Evolutionary conservation across 2,797 vertebrate genomes (phyloP).

Genomic region (Mareca penelope): DNA sequence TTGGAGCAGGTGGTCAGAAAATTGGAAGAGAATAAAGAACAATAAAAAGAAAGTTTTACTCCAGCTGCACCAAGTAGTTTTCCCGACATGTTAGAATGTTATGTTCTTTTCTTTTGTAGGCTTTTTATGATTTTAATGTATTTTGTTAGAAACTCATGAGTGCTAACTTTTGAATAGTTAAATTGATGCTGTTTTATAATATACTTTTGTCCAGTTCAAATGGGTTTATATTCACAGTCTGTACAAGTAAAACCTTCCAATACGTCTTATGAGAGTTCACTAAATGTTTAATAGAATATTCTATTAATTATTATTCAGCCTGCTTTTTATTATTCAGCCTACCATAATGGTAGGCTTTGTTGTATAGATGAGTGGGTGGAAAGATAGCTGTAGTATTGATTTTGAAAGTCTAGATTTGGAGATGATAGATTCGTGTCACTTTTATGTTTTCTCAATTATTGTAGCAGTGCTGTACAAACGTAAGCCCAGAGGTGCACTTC

Average conservation of each 20-base stretch:
- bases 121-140: neutral
- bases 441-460: neutral
- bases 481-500: neutral
- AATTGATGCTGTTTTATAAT: neutral
- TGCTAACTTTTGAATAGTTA: slow-evolving; percentile 2
- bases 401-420: slow-evolving; percentile 30
- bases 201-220: neutral
- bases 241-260: neutral
- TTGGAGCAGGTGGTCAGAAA: neutral
- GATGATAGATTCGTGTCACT: neutral
- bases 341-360: slow-evolving; percentile 14
- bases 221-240: neutral
- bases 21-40: neutral
- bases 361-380: slow-evolving; percentile 14
- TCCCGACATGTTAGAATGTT: neutral
- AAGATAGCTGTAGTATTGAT: slow-evolving; percentile 10
- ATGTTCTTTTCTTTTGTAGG: neutral
- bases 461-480: neutral
- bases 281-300: slow-evolving; percentile 9
- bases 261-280: neutral
- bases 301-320: slow-evolving; percentile 38
- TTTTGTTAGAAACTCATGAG: neutral
- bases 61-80: neutral
- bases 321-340: neutral
- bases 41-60: neutral